Percentiles rank a stretch among this genome's conserved stretches.
Evolutionary conservation across 2,888 invertebrate species (phyloP).

Genomic region (Tetrapedia diversipes): DNA sequence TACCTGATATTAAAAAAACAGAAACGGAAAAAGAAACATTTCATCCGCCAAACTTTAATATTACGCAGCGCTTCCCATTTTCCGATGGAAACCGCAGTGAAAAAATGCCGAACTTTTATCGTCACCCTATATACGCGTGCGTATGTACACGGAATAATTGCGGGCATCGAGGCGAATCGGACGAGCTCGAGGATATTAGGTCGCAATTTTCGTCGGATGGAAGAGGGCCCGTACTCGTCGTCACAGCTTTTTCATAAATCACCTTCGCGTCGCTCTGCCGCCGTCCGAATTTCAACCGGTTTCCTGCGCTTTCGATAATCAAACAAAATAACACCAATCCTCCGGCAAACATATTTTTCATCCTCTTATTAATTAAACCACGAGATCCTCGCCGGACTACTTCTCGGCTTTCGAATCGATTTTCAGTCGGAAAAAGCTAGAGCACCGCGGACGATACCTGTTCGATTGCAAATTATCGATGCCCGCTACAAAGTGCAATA

Average conservation of each 20-base stretch:
- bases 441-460: slow-evolving; percentile 4
- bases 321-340: slow-evolving; percentile 9
- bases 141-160: slow-evolving; percentile 34
- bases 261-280: slow-evolving; percentile 38
- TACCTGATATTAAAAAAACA: too few relatives aligned
- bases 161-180: slow-evolving; percentile 54
- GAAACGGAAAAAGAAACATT: too few relatives aligned
- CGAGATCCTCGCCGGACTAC: too few relatives aligned
- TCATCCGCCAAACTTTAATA: too few relatives aligned
- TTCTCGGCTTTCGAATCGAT: neutral
- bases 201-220: slow-evolving; percentile 55
- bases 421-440: too few relatives aligned
- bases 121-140: slow-evolving; percentile 20
- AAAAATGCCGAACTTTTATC: neutral
- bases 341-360: neutral
- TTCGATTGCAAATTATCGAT: slow-evolving; percentile 43
- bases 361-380: neutral
- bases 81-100: too few relatives aligned
- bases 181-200: slow-evolving; percentile 52
- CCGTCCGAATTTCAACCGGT: slow-evolving; percentile 36
- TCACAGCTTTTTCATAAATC: slow-evolving; percentile 60
- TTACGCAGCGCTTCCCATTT: too few relatives aligned
- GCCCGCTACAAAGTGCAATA: slow-evolving; percentile 53
- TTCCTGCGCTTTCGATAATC: slow-evolving; percentile 20
- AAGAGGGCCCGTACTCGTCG: slow-evolving; percentile 35